Evolutionary conservation across 2,888 invertebrate species (phyloP).

Genomic region (Petrolisthes manimaculis): DNA sequence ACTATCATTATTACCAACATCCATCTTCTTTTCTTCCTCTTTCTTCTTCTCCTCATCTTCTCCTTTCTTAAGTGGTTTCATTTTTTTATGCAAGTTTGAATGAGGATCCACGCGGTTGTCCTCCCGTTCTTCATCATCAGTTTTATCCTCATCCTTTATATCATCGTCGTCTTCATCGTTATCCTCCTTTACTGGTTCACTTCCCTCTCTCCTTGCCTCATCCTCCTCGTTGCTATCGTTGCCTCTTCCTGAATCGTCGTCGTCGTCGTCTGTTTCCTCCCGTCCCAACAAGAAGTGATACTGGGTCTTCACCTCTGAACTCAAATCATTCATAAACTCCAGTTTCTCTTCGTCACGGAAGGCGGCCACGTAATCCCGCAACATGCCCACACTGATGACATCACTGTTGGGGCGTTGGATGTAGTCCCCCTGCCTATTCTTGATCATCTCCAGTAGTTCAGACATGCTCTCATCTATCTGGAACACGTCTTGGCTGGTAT

Average conservation of each 20-base stretch:
- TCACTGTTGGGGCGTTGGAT: neutral
- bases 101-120: neutral
- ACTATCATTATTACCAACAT: conserved; percentile 9
- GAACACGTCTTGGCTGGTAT: neutral
- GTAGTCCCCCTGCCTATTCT: neutral
- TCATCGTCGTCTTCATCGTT: neutral
- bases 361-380: neutral
- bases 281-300: neutral
- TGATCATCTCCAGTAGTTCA: neutral
- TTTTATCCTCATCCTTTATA: neutral
- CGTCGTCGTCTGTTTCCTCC: neutral
- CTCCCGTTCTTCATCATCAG: neutral
- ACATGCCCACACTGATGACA: neutral
- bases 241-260: neutral
- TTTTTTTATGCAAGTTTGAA: neutral
- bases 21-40: neutral
- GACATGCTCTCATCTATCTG: neutral
- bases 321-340: neutral
- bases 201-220: neutral
- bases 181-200: neutral
- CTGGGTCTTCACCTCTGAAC: neutral
- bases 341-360: neutral
- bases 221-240: neutral
- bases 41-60: neutral
- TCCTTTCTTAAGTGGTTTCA: neutral